Evolutionary conservation across 2,888 invertebrate species (phyloP).

Genomic region (Heteropelma amictum): DNA sequence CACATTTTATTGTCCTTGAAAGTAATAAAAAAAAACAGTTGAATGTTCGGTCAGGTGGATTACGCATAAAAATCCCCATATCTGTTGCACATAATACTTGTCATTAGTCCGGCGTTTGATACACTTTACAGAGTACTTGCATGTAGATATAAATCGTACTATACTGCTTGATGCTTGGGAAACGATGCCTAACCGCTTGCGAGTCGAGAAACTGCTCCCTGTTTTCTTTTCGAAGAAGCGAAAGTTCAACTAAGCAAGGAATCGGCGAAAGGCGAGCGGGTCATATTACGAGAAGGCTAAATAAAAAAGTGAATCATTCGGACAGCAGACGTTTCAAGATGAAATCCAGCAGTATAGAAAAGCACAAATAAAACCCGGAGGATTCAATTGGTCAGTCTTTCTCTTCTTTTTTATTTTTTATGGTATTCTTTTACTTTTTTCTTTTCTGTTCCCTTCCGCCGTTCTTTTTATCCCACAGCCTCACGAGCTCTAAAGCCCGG

Average conservation of each 20-base stretch:
- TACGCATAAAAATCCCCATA: too few relatives aligned
- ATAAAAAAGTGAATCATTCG: constrained; percentile 36
- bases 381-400: constrained; percentile 48
- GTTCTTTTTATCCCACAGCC: not conserved
- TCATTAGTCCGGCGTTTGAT: not conserved
- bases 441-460: not conserved
- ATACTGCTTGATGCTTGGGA: constrained; percentile 9
- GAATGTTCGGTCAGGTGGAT: too few relatives aligned
- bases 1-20: too few relatives aligned
- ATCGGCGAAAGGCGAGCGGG: not conserved
- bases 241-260: constrained; percentile 32
- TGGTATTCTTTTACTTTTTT: constrained; percentile 38
- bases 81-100: too few relatives aligned
- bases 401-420: not conserved
- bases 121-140: not conserved
- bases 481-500: constrained; percentile 10
- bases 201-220: constrained; percentile 27
- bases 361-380: constrained; percentile 11
- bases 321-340: constrained; percentile 28
- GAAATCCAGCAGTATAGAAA: constrained; percentile 32
- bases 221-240: constrained; percentile 24
- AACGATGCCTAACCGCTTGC: constrained; percentile 39
- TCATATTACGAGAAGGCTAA: constrained; percentile 38
- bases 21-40: too few relatives aligned
- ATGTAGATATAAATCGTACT: constrained; percentile 5